Evolutionary conservation across 2,888 invertebrate species (phyloP).

Genomic region (Heliconius aoede): DNA sequence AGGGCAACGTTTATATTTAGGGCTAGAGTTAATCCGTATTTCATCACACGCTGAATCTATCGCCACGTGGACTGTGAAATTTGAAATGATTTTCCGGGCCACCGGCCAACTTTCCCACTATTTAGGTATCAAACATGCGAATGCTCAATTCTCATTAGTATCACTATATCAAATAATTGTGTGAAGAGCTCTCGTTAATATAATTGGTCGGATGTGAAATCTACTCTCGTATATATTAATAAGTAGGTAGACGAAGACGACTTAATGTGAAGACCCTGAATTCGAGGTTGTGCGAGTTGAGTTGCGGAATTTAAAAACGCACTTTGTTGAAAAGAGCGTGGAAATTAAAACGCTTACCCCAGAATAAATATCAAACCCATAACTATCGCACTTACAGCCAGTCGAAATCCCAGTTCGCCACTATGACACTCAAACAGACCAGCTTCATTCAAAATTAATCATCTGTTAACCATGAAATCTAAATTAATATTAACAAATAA

Average conservation of each 20-base stretch:
- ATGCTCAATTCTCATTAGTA: conserved; percentile 4
- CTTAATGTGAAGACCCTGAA: not conserved
- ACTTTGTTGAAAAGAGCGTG: not conserved
- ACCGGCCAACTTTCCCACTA: conserved; percentile 39
- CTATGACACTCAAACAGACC: no score
- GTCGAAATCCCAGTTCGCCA: no score
- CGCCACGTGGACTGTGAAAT: conserved; percentile 63
- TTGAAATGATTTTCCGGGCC: conserved; percentile 45
- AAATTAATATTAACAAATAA: no score
- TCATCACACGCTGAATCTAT: conserved; percentile 46
- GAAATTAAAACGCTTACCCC: not conserved
- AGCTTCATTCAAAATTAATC: no score
- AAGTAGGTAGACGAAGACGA: not conserved
- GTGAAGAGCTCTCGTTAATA: not conserved
- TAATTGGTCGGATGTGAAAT: not conserved
- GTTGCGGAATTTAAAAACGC: not conserved
- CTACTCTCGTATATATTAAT: no score
- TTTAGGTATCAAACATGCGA: conserved; percentile 33
- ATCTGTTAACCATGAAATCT: no score
- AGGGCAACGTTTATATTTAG: conserved; percentile 58
- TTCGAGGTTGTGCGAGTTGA: not conserved
- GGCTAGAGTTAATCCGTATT: conserved; percentile 68
- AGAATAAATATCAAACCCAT: no score
- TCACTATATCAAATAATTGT: not conserved
- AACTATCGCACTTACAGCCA: no score